Evolutionary conservation across 2,797 vertebrate species (phyloP).

Genomic region (Staurois parvus): DNA sequence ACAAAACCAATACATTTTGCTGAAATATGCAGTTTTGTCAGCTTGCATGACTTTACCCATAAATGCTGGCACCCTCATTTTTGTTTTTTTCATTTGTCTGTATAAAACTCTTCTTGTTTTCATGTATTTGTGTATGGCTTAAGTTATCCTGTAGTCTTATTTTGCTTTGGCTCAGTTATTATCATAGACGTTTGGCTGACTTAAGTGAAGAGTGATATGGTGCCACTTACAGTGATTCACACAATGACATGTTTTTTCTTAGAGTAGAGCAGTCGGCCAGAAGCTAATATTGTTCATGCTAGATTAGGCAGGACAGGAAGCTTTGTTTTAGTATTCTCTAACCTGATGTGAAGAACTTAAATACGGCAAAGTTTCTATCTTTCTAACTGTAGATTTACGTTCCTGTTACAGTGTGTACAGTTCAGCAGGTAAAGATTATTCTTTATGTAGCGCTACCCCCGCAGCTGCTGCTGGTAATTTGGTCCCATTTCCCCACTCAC

Average conservation of each 20-base stretch:
- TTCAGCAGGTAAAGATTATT: neutral
- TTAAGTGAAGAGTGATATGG: constrained; percentile 37
- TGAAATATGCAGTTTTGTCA: too few relatives aligned
- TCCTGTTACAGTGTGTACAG: neutral
- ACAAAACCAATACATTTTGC: too few relatives aligned
- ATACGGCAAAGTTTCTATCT: neutral
- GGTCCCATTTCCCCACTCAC: too few relatives aligned
- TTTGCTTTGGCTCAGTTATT: constrained; percentile 10
- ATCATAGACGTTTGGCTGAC: constrained; percentile 16
- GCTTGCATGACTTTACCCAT: too few relatives aligned
- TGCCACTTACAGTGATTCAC: constrained; percentile 1
- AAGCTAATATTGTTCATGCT: constrained; percentile 42
- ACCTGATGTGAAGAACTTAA: neutral
- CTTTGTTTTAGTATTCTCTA: neutral
- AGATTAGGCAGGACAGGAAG: constrained; percentile 38
- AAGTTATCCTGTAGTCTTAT: neutral
- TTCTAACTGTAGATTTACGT: neutral
- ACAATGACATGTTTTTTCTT: constrained; percentile 20
- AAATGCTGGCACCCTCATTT: too few relatives aligned
- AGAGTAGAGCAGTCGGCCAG: constrained; percentile 11
- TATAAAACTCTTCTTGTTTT: neutral
- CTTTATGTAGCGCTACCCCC: too few relatives aligned
- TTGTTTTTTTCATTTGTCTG: too few relatives aligned
- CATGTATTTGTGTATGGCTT: neutral
- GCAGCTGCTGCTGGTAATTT: too few relatives aligned